Base-by-base conservation (phyloP, 1,140 invertebrate genomes). In the Lasioglossum albipes region DNA sequence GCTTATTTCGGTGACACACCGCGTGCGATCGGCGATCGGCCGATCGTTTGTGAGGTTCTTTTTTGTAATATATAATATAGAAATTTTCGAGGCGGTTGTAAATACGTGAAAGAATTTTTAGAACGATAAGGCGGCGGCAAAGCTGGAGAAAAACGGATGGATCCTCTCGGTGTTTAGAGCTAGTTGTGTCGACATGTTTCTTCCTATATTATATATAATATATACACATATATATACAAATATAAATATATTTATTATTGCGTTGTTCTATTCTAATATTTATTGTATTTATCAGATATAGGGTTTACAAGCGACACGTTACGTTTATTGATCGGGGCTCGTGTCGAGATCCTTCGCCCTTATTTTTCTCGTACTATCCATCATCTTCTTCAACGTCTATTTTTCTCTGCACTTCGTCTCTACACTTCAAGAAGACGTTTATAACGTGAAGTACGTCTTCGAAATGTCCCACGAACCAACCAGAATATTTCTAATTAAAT, bases 251-350 rank as follows among this genome's bases (percentile, higher is more conserved):
- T 91, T 92, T 93, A 93, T 93, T 92, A 93, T 93, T 93, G 90
- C 89, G 91, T 93, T 93, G 88, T 92, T 92, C 90, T 92, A 93
- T 93, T 93, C 89, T 92, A 92, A 93, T 93, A 93, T 93, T 93
- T 93, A 93, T 93, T 93, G 87, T 90, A 89, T 92, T 65, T 82
- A 78, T 86, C 79, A 79, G 83, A 81, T 69, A 75, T 84, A 87
- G 79, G 75, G 78, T 87, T 87, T 83, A 86, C 82, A 82, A 82
- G 82, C 82, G 79, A 82, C 54, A 84, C 86, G 85, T 87, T 87
- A 87, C 83, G 85, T 87, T 87, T 87, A 84, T 87, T 83, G 79
- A 86, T 71, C 65, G 71, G 69, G 79, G 75, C 66, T 87, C 74
- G 61, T 82, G 83, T 79, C 75, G 85, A 84, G 83, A 87, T 87